A percentile compares a stretch with the other conserved stretches of the same genome.
Evolutionary conservation across 2,113 vertebrate species (phyloP).

Genomic region (Poicephalus gulielmi): DNA sequence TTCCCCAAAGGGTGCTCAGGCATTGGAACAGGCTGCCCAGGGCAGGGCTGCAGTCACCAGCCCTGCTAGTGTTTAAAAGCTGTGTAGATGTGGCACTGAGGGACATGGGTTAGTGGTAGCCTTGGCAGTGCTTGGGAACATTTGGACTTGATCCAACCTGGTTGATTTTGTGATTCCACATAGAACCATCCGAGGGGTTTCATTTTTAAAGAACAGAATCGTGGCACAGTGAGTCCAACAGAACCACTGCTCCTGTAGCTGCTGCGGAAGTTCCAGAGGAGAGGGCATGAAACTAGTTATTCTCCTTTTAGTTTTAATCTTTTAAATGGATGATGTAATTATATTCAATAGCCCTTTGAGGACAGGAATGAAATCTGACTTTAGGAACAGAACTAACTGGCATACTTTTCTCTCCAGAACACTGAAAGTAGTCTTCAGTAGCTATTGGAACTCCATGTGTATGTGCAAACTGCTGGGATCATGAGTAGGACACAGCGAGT

Average conservation of each 20-base stretch:
- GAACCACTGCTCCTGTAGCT: rapidly evolving
- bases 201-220: background rate
- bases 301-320: background rate
- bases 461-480: background rate
- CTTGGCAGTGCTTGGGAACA: background rate
- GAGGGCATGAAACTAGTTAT: background rate
- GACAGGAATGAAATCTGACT: background rate
- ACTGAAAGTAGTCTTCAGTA: background rate
- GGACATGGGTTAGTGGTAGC: background rate
- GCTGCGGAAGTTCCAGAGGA: background rate
- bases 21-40: background rate
- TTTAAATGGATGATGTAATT: background rate
- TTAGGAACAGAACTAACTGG: background rate
- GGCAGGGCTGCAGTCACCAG: background rate
- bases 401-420: background rate
- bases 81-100: background rate
- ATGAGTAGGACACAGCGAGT: background rate
- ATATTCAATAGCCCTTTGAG: background rate
- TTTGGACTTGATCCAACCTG: background rate
- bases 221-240: too few relatives aligned
- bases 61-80: background rate
- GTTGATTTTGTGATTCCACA: background rate
- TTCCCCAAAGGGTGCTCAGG: background rate
- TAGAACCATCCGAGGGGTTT: background rate
- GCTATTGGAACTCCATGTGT: background rate